phyloP scores from a whole-genome alignment of 37 sponge, comb jelly and placozoan species.

The Corticium candelabrum region DNA sequence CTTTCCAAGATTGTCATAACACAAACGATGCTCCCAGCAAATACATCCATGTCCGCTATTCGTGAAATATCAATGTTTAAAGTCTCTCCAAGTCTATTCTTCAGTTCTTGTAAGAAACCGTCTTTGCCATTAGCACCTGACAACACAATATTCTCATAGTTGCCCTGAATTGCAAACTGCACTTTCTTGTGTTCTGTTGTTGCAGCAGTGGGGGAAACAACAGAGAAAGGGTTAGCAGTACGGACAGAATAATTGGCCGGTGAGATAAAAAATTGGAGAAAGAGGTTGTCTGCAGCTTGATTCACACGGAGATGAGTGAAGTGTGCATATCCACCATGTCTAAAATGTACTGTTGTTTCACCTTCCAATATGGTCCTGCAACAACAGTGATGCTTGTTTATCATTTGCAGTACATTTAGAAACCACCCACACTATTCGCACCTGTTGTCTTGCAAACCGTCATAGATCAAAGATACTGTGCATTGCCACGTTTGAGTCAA shows the following conservation, averaged over 20 bases:
- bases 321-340: conserved; percentile 46
- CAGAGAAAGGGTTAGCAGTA: conserved; percentile 29
- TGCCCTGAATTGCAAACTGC: conserved; percentile 23
- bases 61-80: conserved; percentile 47
- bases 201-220: conserved; percentile 30
- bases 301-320: conserved; percentile 65
- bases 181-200: conserved; percentile 14
- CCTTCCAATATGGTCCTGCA: conserved; percentile 30
- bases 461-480: conserved; percentile 30
- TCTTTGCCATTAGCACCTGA: not conserved
- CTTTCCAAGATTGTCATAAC: not conserved
- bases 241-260: conserved; percentile 25
- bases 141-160: not conserved
- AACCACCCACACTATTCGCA: not conserved
- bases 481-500: conserved; percentile 61
- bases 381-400: not conserved
- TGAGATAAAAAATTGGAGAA: conserved; percentile 30
- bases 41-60: conserved; percentile 17
- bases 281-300: conserved; percentile 21
- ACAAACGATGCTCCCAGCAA: conserved; percentile 3
- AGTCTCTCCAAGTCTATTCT: not conserved
- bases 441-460: conserved; percentile 5
- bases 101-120: not conserved
- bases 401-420: not conserved
- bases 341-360: conserved; percentile 34